A percentile compares a stretch with the other conserved stretches of the same genome.
Evolutionary conservation across 2,888 invertebrate species (phyloP).

Genomic region (Magallana nippona): DNA sequence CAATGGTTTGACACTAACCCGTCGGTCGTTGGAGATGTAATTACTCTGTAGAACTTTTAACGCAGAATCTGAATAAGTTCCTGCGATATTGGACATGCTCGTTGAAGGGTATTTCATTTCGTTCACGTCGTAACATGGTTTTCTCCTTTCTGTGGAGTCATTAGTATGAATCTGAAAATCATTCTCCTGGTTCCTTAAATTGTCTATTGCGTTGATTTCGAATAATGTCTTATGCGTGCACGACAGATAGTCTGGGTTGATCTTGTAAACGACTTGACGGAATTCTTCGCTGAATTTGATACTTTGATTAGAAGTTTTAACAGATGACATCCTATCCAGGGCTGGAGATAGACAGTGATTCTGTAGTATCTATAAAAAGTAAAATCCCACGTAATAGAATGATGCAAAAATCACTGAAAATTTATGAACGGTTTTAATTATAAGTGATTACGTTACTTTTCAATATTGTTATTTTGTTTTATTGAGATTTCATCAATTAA

Average conservation of each 20-base stretch:
- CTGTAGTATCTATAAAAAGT: too few species aligned
- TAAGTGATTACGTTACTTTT: too few species aligned
- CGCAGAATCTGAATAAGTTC: not conserved
- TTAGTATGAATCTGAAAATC: constrained; percentile 23
- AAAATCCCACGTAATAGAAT: too few species aligned
- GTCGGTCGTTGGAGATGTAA: not conserved
- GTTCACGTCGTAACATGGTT: not conserved
- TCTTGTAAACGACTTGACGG: constrained; percentile 60
- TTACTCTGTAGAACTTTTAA: not conserved
- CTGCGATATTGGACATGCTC: not conserved
- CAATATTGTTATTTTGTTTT: too few species aligned
- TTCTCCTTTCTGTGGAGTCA: not conserved
- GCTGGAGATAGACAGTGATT: too few species aligned
- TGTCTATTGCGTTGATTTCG: constrained; percentile 59
- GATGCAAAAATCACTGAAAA: too few species aligned
- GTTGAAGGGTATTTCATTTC: not conserved
- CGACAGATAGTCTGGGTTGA: constrained; percentile 60
- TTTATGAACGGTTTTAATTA: too few species aligned
- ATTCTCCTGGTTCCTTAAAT: constrained; percentile 50
- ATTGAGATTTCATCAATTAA: too few species aligned
- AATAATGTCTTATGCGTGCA: constrained; percentile 66
- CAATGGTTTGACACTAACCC: not conserved
- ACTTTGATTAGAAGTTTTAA: not conserved
- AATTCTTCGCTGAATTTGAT: constrained; percentile 59
- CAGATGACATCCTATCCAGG: not conserved